Conservation (phyloP, 2,888 invertebrate species). For the Strigamia maritima region DNA sequence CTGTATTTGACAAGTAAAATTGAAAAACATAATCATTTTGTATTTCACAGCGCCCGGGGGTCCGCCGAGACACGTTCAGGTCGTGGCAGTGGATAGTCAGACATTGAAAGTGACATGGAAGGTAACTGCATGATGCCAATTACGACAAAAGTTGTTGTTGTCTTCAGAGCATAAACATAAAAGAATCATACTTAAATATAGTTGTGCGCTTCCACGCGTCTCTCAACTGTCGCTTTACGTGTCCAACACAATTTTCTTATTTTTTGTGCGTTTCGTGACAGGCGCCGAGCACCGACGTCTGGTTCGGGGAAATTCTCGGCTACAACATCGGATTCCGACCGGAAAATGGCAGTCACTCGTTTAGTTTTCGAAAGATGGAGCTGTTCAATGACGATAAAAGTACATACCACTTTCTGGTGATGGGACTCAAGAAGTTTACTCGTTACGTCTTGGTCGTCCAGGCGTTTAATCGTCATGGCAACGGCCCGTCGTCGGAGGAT, state of each 20-base stretch:
- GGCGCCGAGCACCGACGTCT: constrained; percentile 80
- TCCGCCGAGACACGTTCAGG: constrained; percentile 40
- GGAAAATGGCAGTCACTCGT: constrained; percentile 34
- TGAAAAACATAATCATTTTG: background rate
- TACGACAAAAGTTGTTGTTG: background rate
- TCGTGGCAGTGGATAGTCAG: constrained; percentile 37
- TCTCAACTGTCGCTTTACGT: background rate
- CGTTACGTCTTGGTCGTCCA: constrained; percentile 95
- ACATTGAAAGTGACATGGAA: constrained; percentile 41
- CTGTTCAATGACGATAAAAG: constrained; percentile 67
- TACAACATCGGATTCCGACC: constrained; percentile 87
- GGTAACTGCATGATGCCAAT: constrained; percentile 31
- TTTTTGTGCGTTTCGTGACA: constrained; percentile 48
- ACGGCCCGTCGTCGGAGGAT: constrained; percentile 68
- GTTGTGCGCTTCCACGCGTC: background rate
- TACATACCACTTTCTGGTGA: constrained; percentile 81
- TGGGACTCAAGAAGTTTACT: constrained; percentile 88
- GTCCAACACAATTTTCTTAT: background rate
- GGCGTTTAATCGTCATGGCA: constrained; percentile 65
- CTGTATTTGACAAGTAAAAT: background rate
- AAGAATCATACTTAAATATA: background rate
- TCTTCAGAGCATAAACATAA: background rate
- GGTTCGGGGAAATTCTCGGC: constrained; percentile 88
- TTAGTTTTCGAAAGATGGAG: constrained; percentile 37
- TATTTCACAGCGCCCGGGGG: constrained; percentile 41